Conservation (phyloP, 1,140 invertebrate genomes). For the Kradibia gibbosae region DNA sequence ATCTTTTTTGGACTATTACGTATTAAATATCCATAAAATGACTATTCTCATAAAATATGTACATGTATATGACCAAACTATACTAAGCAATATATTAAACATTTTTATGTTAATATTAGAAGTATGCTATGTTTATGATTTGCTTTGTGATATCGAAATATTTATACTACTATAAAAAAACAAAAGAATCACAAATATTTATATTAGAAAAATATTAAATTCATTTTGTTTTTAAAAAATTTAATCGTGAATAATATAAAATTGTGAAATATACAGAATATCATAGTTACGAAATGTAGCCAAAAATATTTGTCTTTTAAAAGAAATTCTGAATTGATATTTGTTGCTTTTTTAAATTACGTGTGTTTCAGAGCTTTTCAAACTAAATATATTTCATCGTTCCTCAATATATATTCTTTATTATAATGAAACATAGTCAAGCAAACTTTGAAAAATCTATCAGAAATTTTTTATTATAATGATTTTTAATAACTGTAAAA, state of each 20-base stretch:
- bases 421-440: constrained; percentile 12
- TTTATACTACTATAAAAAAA: not conserved
- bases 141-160: not conserved
- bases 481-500: not conserved
- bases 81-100: constrained; percentile 29
- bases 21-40: no score
- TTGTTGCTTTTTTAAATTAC: not conserved
- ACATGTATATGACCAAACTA: constrained; percentile 20
- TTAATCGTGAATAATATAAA: not conserved
- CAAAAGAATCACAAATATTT: not conserved
- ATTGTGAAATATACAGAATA: not conserved
- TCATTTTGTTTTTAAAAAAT: not conserved
- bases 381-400: constrained; percentile 9
- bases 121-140: constrained; percentile 14
- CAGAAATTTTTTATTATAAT: not conserved
- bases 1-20: no score
- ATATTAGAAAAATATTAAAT: not conserved
- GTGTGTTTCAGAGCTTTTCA: not conserved
- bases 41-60: no score
- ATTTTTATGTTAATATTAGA: constrained; percentile 18
- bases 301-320: not conserved
- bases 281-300: not conserved
- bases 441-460: not conserved
- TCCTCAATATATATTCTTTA: constrained; percentile 10
- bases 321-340: not conserved